phyloP scores from a whole-genome alignment of 2,113 vertebrate genomes.

The Anoura caudifer region DNA sequence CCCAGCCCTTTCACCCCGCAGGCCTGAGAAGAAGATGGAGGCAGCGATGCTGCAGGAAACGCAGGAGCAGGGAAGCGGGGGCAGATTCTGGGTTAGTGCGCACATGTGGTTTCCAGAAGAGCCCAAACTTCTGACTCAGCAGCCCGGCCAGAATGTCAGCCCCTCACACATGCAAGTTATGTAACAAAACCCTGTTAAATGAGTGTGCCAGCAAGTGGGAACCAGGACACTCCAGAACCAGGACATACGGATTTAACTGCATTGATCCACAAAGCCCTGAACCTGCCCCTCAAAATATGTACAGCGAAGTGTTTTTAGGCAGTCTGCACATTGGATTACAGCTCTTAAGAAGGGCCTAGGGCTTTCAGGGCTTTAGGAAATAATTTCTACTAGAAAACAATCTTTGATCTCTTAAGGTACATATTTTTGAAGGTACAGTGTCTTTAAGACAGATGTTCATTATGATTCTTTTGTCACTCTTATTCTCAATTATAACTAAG shows the following conservation, averaged over 20 bases:
- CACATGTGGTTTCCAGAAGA: conserved; percentile 45
- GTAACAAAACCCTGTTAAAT: not conserved
- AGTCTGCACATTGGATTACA: not conserved
- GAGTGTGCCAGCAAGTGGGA: not conserved
- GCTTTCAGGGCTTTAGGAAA: not conserved
- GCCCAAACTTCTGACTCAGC: conserved; percentile 15
- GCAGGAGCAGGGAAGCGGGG: not conserved
- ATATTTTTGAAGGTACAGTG: not conserved
- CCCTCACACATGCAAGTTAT: conserved; percentile 24
- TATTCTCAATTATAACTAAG: not conserved
- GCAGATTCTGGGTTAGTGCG: not conserved
- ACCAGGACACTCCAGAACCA: not conserved
- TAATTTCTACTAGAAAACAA: not conserved
- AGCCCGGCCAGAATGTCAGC: not conserved
- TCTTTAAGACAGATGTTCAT: not conserved
- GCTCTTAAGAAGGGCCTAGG: not conserved
- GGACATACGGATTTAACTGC: not conserved
- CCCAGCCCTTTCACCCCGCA: not conserved
- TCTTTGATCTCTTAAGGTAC: not conserved
- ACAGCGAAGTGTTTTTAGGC: not conserved
- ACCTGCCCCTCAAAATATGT: not conserved
- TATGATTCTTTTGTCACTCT: not conserved
- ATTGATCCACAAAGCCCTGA: not conserved
- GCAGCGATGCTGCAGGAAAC: not conserved
- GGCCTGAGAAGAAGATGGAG: not conserved